Base-by-base conservation (phyloP, 2,888 invertebrate species). In the Caenorhabditis imperialis region DNA sequence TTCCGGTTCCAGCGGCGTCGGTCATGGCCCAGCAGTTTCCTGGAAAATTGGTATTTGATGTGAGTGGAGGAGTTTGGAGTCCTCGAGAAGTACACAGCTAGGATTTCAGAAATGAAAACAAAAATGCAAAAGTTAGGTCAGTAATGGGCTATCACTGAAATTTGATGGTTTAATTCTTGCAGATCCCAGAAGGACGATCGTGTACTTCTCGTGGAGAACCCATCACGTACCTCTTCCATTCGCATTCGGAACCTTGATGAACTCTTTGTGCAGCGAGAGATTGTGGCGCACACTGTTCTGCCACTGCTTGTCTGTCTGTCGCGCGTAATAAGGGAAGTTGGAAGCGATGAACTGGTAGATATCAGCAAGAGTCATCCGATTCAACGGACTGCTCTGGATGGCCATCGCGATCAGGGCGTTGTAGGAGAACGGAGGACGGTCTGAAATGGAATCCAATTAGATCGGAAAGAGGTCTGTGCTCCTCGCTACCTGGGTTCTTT, bases 331-430 rank as follows among this genome's bases (percentile, higher is more conserved):
- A 7, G 65, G 55, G 27, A 40, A 65, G 12, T 55, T 50, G n/a
- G 23, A 25, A 16, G 55, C 30, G 20, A 65, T 65, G 42, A 25
- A 55, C 2, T 40, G 20, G 42, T 65, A 65, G 50, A 65, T 65
- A 23, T 65, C 65, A 18, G 48, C 25, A 1, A 65, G 35, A n/a
- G 27, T 22, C 22, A 65, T n/a, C 16, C 35, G 5, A 14, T 65
- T 65, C 1, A 35, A 7, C 18, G 55, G 55, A 50, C 50, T 50
- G 25, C 33, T 40, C 16, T 65, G 55, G 14, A 65, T 65, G 12
- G 65, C 65, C 65, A 65, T 48, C 2, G 65, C 65, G 35, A 65
- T 65, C 4, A 65, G 47, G 1, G 65, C 20, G 23, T 65, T 65
- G 65, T 57, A 65, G 10, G 65, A 65, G 27, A 33, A 42, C 2